A percentile compares a stretch with the other conserved stretches of the same genome.
These are phyloP conservation scores for Euphydryas editha DNA, from an alignment of 2,888 invertebrate species.

Conservation along the genomic window DNA sequence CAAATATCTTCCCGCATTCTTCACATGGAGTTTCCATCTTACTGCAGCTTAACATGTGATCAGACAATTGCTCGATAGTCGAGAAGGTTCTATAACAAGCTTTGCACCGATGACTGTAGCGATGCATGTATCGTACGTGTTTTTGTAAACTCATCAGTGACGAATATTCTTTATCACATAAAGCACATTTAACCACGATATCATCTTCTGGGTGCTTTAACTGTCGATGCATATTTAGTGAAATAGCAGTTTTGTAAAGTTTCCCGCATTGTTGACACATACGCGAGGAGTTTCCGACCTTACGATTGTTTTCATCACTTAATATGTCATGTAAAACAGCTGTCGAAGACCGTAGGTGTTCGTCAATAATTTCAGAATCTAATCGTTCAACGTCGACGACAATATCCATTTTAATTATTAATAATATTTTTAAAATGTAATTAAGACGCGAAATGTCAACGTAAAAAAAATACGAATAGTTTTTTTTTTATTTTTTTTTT, in stretches of 20 bases:
- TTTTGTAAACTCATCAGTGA: conserved; percentile 64
- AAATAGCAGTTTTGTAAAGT: conserved; percentile 59
- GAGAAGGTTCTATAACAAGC: conserved; percentile 62
- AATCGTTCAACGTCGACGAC: conserved; percentile 55
- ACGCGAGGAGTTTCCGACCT: conserved; percentile 53
- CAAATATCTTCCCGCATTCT: conserved; percentile 57
- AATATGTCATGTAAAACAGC: conserved; percentile 59
- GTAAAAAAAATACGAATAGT: conserved; percentile 32
- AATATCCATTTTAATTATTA: conserved; percentile 31
- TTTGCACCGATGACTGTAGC: conserved; percentile 56
- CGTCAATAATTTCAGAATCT: conserved; percentile 54
- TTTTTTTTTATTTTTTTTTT: conserved; percentile 34
- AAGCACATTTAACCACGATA: conserved; percentile 51
- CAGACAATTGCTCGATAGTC: conserved; percentile 46
- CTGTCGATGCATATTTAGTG: conserved; percentile 59
- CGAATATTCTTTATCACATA: conserved; percentile 64
- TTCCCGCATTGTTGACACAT: conserved; percentile 71
- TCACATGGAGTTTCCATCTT: conserved; percentile 54
- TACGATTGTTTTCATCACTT: conserved; percentile 37
- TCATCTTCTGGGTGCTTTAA: conserved; percentile 61
- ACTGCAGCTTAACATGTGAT: conserved; percentile 54
- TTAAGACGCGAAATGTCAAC: conserved; percentile 22
- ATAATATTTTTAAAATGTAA: neutral
- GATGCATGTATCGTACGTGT: conserved; percentile 66
- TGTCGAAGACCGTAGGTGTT: conserved; percentile 58